phyloP scores from a whole-genome alignment of 2,113 vertebrate genomes.

The Mastomys coucha region DNA sequence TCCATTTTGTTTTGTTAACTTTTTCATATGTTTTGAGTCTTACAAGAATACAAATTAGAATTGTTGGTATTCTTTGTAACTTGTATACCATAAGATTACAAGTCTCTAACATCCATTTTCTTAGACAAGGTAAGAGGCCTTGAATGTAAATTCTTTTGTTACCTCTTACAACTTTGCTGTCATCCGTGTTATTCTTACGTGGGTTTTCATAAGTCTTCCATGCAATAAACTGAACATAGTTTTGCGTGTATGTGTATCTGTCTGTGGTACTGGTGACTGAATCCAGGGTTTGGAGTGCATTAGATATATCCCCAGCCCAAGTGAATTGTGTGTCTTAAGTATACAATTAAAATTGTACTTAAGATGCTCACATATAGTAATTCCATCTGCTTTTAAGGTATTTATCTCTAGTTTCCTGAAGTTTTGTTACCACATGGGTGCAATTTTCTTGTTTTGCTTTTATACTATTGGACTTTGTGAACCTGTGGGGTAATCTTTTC shows the following conservation, averaged over 20 bases:
- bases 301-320: background rate
- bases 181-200: background rate
- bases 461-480: background rate
- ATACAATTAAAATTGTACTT: background rate
- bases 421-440: background rate
- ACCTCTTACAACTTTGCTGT: background rate
- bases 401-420: constrained; percentile 14
- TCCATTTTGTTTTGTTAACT: background rate
- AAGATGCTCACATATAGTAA: background rate
- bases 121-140: background rate
- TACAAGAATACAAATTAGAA: background rate
- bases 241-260: background rate
- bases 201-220: background rate
- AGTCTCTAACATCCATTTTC: background rate
- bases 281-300: background rate
- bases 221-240: background rate
- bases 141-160: background rate
- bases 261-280: background rate
- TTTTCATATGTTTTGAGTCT: background rate
- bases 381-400: background rate
- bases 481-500: background rate
- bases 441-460: constrained; percentile 11
- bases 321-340: background rate
- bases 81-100: background rate
- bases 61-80: background rate